Conservation (phyloP, 1,140 invertebrate genomes). For the Lordiphosa clarofinis region DNA sequence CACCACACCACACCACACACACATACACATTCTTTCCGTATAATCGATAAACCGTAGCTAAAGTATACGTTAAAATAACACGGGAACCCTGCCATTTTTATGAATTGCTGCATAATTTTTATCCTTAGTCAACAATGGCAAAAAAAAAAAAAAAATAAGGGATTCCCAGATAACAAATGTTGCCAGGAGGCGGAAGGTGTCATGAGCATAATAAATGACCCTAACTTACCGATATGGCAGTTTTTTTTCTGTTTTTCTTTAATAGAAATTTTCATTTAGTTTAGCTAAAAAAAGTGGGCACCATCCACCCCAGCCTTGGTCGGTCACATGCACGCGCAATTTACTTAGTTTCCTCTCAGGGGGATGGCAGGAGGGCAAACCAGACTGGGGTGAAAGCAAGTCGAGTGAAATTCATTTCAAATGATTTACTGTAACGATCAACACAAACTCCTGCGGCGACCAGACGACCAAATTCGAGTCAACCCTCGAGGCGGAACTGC, state of each 20-base stretch:
- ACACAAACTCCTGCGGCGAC: constrained; percentile 58
- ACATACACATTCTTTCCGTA: constrained; percentile 2
- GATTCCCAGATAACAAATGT: constrained; percentile 53
- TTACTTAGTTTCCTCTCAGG: constrained; percentile 49
- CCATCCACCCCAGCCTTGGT: constrained; percentile 37
- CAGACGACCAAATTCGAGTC: constrained; percentile 20
- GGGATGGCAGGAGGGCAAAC: constrained; percentile 22
- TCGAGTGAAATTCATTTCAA: constrained; percentile 68
- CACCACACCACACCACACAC: constrained; percentile 6
- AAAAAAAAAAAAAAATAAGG: no score
- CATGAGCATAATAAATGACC: constrained; percentile 72
- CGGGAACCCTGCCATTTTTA: constrained; percentile 49
- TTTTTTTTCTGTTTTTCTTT: constrained; percentile 45
- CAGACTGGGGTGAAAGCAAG: constrained; percentile 31
- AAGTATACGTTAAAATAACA: constrained; percentile 57
- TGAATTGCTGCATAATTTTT: constrained; percentile 71
- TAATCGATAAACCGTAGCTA: constrained; percentile 52
- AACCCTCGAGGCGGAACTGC: constrained; percentile 31
- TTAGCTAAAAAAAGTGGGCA: constrained; percentile 37
- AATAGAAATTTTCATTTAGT: constrained; percentile 53
- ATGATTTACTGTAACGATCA: constrained; percentile 77
- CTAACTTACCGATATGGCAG: constrained; percentile 61
- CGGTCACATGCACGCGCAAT: constrained; percentile 66
- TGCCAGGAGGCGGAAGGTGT: constrained; percentile 57
- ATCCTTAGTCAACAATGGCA: constrained; percentile 50